Percentiles rank a stretch among this genome's conserved stretches.
These are phyloP conservation scores for Thera britannica DNA, from an alignment of 2,888 invertebrate genomes.

Conservation along the genomic window DNA sequence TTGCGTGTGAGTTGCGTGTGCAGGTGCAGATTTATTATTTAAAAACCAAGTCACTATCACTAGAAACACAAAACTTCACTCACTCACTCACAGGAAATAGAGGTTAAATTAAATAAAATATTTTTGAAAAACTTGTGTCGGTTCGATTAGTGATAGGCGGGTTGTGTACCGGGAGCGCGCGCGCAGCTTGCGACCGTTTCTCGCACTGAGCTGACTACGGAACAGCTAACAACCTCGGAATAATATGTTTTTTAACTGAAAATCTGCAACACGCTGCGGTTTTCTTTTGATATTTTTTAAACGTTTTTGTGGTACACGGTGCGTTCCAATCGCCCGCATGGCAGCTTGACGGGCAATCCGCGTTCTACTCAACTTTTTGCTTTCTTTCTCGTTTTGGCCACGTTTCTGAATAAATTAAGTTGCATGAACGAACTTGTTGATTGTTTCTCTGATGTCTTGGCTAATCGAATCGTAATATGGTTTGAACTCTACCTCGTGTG, in stretches of 20 bases:
- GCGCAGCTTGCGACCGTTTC: slow-evolving; percentile 72
- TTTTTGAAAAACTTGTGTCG: slow-evolving; percentile 49
- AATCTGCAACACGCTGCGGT: slow-evolving; percentile 72
- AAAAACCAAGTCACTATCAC: slow-evolving; percentile 48
- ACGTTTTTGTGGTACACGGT: slow-evolving; percentile 46
- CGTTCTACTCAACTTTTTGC: slow-evolving; percentile 9
- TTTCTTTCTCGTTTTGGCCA: slow-evolving; percentile 14
- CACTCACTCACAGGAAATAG: slow-evolving; percentile 32
- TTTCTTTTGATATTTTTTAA: slow-evolving; percentile 55
- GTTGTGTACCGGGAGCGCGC: slow-evolving; percentile 63
- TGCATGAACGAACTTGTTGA: slow-evolving; percentile 7
- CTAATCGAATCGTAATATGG: background rate
- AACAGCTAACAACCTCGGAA: slow-evolving; percentile 67
- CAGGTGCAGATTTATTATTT: background rate
- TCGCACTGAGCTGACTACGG: slow-evolving; percentile 74
- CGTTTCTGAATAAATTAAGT: slow-evolving; percentile 13
- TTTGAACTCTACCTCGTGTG: too few species aligned
- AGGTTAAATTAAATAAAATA: slow-evolving; percentile 33
- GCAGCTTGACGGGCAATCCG: slow-evolving; percentile 16
- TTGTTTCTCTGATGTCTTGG: slow-evolving; percentile 16
- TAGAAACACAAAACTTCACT: slow-evolving; percentile 44
- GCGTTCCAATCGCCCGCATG: slow-evolving; percentile 52
- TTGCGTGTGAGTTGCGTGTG: slow-evolving; percentile 4
- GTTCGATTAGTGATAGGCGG: slow-evolving; percentile 54
- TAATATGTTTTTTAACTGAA: slow-evolving; percentile 68